A percentile compares a stretch with the other conserved stretches of the same genome.
These are phyloP conservation scores for Labrus mixtus DNA, from an alignment of 2,113 vertebrate genomes.

Conservation along the genomic window DNA sequence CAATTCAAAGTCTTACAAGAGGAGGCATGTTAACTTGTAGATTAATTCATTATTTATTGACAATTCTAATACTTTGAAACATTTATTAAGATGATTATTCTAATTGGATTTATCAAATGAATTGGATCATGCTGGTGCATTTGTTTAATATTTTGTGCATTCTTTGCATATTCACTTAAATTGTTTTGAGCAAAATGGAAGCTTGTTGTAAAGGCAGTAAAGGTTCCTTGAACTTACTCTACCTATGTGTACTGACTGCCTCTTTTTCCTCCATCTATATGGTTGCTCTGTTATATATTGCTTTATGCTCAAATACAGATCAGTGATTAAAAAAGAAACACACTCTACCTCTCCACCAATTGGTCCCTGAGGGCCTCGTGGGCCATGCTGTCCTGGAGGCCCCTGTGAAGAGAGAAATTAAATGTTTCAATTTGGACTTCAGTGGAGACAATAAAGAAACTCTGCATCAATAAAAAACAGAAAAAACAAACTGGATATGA, in stretches of 20 bases:
- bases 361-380: constrained; percentile 87
- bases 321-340: background rate
- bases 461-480: constrained; percentile 9
- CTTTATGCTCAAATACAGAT: background rate
- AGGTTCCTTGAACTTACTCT: background rate
- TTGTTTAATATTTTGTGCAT: background rate
- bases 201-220: background rate
- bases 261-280: background rate
- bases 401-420: constrained; percentile 81
- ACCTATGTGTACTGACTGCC: background rate
- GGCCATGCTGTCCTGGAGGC: constrained; percentile 90
- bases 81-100: constrained; percentile 14
- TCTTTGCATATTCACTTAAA: no score
- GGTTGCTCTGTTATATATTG: background rate
- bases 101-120: constrained; percentile 23
- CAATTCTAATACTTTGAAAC: constrained; percentile 17
- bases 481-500: constrained; percentile 32
- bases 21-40: background rate
- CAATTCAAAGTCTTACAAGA: no score
- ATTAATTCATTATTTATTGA: constrained; percentile 6
- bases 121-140: background rate
- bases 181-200: no score
- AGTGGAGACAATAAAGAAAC: constrained; percentile 12
- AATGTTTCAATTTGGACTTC: constrained; percentile 27
- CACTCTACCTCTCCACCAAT: constrained; percentile 87